Base-by-base conservation (phyloP, 2,113 vertebrate species). In the Siniperca knerii region DNA sequence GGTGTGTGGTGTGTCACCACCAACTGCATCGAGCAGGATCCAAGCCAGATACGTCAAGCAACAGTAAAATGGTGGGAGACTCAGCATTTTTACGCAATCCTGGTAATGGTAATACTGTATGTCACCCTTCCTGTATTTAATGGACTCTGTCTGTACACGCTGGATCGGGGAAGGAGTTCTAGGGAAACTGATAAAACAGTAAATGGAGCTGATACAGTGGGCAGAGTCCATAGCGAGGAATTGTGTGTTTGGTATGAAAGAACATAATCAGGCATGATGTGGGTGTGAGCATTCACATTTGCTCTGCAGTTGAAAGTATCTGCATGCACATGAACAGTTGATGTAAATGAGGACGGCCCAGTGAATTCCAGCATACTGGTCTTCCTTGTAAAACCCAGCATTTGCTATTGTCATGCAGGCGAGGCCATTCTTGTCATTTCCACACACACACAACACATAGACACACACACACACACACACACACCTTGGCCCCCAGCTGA, bases 361-460 rank as follows among this genome's bases (percentile, higher is more conserved):
- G 61, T 85, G 80, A 81, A 94, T 90, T 89, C 87, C 78, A 75
- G 67, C 87, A 89, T 88, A 54, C 62, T 66, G 70, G 79, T 76
- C 66, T 71, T 80, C 70, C 86, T 82, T 66, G 52, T 70, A 70
- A 87, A 89, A 33, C 78, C 76, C 72, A 82, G 50, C 84, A 85
- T 80, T 90, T 90, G 84, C 73, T 75, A 72, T 90, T 90, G 87
- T 87, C 77, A 91, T 88, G 58, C 78, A 86, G 79, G 70, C 80
- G 15, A 83, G 75, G 81, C 72, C 58, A 62, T 83, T 80, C 70
- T 61, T 84, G 46, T 55, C 55, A 78, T 87, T 79, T 81, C 57
- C 77, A 66, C 78, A 69, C 35, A 44, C 77, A 64, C 52, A 62
- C 69, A 73, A 69, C 35, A 44, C 77, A 64, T 46, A 62, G 65